Base-by-base conservation (phyloP, 2,888 invertebrate genomes). In the Eugnorisma glareosa region DNA sequence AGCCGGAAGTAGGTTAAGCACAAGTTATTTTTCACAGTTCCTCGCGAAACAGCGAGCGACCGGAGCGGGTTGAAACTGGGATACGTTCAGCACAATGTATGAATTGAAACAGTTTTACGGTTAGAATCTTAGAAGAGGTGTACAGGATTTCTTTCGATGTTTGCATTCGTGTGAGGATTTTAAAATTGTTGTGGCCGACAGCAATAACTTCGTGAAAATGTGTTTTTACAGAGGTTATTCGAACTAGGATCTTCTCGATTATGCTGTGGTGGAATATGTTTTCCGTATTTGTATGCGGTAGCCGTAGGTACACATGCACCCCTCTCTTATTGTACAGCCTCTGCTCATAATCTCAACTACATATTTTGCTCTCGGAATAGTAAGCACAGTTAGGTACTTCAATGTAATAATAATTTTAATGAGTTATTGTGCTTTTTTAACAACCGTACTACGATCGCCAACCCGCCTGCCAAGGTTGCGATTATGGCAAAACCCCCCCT, bases 1-100 rank as follows among this genome's bases (percentile, higher is more conserved):
- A 76, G 71, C 80, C 81, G 81, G 81, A 92, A 91, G 87, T 91
- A 88, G 92, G 92, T 91, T 90, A 91, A 89, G 89, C 85, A 85
- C 79, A 88, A 89, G 90, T 89, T 89, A 89, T 89, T 91, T 91
- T 90, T 89, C 89, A 85, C 86, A 82, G 87, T 86, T 88, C 76
- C 77, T 78, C 75, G 82, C 74, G 79, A 78, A 86, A 81, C 78
- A 72, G 79, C 67, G 73, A 78, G 73, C 71, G 67, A 54, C 31
- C 64, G 69, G 57, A 73, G 77, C 63, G 80, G 72, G 79, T 75
- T 75, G 82, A 69, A 81, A 75, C 81, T 68, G 74, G 80, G 75
- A 81, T 84, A 79, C 75, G 70, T 86, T 78, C 45, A 75, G 51
- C 57, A 86, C 69, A 70, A 72, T 68, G 70, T 66, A 40, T 59